Evolutionary conservation across 2,113 vertebrate species (phyloP).

Genomic region (Todiramphus saurophagus): DNA sequence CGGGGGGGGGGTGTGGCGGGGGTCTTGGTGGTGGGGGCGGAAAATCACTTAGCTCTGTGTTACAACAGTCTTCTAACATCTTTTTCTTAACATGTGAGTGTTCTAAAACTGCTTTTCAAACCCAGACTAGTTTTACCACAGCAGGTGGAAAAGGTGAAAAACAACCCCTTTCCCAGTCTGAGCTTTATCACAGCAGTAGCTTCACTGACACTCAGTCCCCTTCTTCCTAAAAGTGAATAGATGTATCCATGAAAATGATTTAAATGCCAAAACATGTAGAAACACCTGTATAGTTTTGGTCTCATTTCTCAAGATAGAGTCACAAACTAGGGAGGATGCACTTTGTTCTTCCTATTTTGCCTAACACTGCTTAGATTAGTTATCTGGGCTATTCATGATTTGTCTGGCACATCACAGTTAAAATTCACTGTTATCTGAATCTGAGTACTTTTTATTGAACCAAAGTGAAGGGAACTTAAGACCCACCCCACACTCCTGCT

Average conservation of each 20-base stretch:
- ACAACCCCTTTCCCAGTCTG: not conserved
- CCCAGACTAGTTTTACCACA: not conserved
- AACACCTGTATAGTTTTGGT: not conserved
- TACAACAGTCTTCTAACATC: not conserved
- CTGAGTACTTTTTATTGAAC: not conserved
- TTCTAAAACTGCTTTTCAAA: not conserved
- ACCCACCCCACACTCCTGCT: not conserved
- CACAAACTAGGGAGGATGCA: not conserved
- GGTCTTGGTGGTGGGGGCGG: rapidly evolving
- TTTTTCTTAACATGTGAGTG: not conserved
- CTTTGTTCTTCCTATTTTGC: not conserved
- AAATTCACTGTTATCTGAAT: not conserved
- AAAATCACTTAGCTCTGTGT: not conserved
- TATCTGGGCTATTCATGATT: not conserved
- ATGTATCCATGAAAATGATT: not conserved
- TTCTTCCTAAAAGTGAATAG: not conserved
- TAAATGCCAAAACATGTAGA: not conserved
- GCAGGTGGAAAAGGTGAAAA: not conserved
- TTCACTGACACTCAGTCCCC: not conserved
- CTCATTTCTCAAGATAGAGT: not conserved
- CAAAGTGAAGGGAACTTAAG: not conserved
- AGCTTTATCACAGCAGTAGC: not conserved
- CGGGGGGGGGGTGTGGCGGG: too few relatives aligned
- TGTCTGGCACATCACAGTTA: not conserved
- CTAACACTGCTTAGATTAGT: not conserved